A percentile compares a stretch with the other conserved stretches of the same genome.
Conservation (phyloP, 2,113 vertebrate species). For the Xenus cinereus region DNA sequence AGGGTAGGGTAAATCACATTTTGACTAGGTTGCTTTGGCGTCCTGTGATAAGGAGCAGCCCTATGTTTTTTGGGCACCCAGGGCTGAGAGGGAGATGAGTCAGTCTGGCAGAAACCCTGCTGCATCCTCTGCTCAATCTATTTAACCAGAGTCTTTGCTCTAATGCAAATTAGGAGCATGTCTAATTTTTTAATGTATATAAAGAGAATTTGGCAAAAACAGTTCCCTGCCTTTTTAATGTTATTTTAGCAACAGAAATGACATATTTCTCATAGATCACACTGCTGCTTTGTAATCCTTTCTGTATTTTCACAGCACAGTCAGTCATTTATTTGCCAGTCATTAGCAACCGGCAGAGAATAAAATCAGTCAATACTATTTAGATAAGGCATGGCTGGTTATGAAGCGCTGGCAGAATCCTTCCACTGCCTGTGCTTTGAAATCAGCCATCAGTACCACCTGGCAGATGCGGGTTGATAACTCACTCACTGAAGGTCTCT, state of each 20-base stretch:
- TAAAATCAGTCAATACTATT: background rate
- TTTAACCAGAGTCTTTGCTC: background rate
- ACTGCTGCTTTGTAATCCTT: background rate
- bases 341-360: background rate
- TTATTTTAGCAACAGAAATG: background rate
- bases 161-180: background rate
- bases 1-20: background rate
- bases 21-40: background rate
- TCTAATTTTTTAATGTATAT: background rate
- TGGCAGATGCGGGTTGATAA: background rate
- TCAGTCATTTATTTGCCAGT: background rate
- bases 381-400: background rate
- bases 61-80: fast-evolving
- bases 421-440: background rate
- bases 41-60: background rate
- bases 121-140: background rate
- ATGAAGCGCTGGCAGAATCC: background rate
- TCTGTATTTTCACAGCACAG: background rate
- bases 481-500: background rate
- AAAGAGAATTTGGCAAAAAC: background rate
- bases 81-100: background rate
- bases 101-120: background rate
- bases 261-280: background rate
- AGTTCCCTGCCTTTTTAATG: background rate
- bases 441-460: background rate